These are phyloP conservation scores for Coregonus suidteri DNA, from an alignment of 2,797 vertebrate genomes.

Conservation along the genomic window DNA sequence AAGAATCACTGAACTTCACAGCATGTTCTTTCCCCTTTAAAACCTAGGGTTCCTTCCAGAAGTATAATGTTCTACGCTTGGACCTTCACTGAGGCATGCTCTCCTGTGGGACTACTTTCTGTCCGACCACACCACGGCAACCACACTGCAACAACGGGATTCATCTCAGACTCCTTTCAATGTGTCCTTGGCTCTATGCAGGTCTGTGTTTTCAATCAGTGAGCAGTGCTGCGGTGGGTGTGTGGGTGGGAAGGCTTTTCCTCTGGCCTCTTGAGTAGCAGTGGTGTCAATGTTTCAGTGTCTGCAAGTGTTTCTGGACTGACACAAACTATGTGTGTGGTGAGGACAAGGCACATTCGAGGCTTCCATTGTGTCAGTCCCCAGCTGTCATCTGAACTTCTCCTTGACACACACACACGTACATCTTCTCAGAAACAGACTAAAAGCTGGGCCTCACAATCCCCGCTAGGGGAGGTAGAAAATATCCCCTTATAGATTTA, in stretches of 20 bases:
- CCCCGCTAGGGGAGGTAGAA: not conserved
- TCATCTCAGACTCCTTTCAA: not conserved
- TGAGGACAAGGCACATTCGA: not conserved
- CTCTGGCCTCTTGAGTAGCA: not conserved
- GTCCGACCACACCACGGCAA: not conserved
- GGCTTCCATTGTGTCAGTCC: not conserved
- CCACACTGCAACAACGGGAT: not conserved
- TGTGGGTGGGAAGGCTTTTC: not conserved
- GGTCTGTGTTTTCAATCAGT: not conserved
- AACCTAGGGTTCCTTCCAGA: not conserved
- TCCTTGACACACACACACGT: not conserved
- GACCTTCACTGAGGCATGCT: not conserved
- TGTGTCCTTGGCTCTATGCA: not conserved
- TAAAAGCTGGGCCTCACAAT: not conserved
- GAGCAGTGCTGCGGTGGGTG: not conserved
- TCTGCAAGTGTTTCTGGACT: not conserved
- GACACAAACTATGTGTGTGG: not conserved
- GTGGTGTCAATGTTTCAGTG: not conserved
- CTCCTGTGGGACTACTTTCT: not conserved
- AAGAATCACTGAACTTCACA: no score
- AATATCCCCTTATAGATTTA: slow-evolving; percentile 1
- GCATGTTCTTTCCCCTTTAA: not conserved
- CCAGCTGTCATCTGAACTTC: slow-evolving; percentile 11
- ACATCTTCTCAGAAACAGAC: slow-evolving; percentile 1
- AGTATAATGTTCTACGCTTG: not conserved